Evolutionary conservation across 1,140 invertebrate species (phyloP), one percentile per base, ranked within the genome.

Genomic region (Lerema accius): DNA sequence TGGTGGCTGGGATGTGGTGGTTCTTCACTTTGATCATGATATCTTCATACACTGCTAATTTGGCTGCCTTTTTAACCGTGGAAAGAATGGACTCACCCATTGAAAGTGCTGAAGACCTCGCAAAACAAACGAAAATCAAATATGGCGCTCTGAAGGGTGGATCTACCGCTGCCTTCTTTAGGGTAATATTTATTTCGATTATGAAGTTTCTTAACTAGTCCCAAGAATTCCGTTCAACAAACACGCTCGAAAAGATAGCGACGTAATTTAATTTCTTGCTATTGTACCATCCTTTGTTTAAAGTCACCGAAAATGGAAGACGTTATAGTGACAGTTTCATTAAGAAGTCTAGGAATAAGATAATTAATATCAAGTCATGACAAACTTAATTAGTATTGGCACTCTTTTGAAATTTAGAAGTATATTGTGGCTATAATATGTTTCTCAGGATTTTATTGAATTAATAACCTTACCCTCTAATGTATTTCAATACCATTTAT

Each of bases 1-100:
- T 98, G 94, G 96, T 98, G 3, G 97, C 96, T 6, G 93, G 93
- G 37, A 98, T 97, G 93, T 99, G 98, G 98, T 99, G 97, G 97
- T 98, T 99, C 89, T 99, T 99, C 91, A 99, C 97, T 0, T 92
- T 99, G 11, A 99, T 99, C 73, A 98, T 99, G 95, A 99, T 99
- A 77, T 99, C 98, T 10, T 99, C 98, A 0, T 99, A 99, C 90
- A 99, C 98, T 16, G 98, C 98, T 26, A 99, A 99, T 89, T 92
- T 99, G 73, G 98, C 98, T 14, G 98, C 98, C 17, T 99, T 99
- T 90, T 90, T 99, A 3, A 99, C 98, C 0, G 98, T 99, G 1
- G 98, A 99, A 84, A 92, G 97, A 69, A 97, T 99, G 95, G 96
- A 98, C 83, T 97, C 97, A 0, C 97, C 98, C 4, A 99, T 99